Evolutionary conservation across 2,113 vertebrate genomes (phyloP).

Genomic region (Microtus oregoni): DNA sequence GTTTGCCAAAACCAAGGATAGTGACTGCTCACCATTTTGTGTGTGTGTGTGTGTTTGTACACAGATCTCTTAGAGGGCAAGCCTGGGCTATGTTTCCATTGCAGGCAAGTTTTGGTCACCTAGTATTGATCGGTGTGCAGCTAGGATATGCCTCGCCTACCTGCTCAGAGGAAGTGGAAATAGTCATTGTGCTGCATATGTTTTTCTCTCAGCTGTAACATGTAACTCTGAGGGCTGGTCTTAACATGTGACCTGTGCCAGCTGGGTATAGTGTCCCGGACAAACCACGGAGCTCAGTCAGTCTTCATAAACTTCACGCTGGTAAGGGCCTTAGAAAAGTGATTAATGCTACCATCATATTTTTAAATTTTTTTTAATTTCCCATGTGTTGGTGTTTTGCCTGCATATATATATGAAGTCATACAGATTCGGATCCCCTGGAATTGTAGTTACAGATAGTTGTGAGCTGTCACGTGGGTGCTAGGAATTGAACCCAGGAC

Average conservation of each 20-base stretch:
- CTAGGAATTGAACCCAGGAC: background rate
- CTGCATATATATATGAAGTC: background rate
- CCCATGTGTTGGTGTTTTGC: background rate
- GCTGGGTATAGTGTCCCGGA: background rate
- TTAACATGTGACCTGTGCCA: background rate
- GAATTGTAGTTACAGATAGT: background rate
- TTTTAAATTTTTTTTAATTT: background rate
- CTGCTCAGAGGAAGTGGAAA: background rate
- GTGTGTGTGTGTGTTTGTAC: background rate
- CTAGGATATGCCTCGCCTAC: background rate
- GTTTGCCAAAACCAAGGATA: background rate
- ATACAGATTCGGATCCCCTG: background rate
- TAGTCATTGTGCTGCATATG: background rate
- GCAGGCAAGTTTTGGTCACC: background rate
- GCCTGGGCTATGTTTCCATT: background rate
- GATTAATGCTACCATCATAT: background rate
- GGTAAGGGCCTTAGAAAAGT: background rate
- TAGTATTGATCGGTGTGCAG: background rate
- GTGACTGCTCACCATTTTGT: background rate
- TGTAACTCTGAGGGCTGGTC: background rate
- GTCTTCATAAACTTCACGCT: background rate
- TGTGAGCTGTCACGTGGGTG: background rate
- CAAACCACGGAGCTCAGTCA: background rate
- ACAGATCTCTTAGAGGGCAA: background rate
- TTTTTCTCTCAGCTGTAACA: background rate